Conservation (phyloP, 2,797 vertebrate species). For the Macropus fuliginosus region DNA sequence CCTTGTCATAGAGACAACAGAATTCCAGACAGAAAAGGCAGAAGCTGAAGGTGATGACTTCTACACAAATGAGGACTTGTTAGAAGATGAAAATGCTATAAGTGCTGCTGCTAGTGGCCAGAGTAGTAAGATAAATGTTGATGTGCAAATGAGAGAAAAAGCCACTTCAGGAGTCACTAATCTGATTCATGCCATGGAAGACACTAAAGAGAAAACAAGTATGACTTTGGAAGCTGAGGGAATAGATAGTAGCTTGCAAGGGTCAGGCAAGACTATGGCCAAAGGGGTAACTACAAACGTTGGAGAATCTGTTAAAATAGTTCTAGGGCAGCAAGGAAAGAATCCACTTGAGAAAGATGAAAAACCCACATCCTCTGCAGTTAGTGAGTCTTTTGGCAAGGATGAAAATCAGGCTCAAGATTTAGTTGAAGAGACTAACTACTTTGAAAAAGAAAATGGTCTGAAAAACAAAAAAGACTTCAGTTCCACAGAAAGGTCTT, state of each 20-base stretch:
- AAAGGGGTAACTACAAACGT: rapidly evolving
- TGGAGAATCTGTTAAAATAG: not conserved
- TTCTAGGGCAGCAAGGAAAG: conserved; percentile 29
- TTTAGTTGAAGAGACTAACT: conserved; percentile 54
- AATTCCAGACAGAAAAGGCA: conserved; percentile 38
- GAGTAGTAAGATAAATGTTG: not conserved
- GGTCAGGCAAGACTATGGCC: not conserved
- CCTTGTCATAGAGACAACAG: conserved; percentile 32
- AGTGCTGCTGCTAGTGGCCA: conserved; percentile 37
- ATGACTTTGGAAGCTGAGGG: conserved; percentile 40
- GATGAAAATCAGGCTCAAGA: not conserved
- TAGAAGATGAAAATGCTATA: conserved; percentile 96
- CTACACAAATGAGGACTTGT: conserved; percentile 82
- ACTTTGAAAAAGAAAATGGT: not conserved
- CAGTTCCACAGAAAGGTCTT: conserved; percentile 28
- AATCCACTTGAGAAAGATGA: conserved; percentile 11
- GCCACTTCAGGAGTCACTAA: conserved; percentile 26
- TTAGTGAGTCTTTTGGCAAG: not conserved
- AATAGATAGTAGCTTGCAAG: not conserved
- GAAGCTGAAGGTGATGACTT: conserved; percentile 69
- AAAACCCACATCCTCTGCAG: not conserved
- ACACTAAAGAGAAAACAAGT: conserved; percentile 60
- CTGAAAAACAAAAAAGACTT: conserved; percentile 24
- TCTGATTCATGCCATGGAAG: conserved; percentile 18
- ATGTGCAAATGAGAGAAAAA: conserved; percentile 37